Evolutionary conservation across 1,140 invertebrate genomes (phyloP).

Genomic region (Maconellicoccus hirsutus): DNA sequence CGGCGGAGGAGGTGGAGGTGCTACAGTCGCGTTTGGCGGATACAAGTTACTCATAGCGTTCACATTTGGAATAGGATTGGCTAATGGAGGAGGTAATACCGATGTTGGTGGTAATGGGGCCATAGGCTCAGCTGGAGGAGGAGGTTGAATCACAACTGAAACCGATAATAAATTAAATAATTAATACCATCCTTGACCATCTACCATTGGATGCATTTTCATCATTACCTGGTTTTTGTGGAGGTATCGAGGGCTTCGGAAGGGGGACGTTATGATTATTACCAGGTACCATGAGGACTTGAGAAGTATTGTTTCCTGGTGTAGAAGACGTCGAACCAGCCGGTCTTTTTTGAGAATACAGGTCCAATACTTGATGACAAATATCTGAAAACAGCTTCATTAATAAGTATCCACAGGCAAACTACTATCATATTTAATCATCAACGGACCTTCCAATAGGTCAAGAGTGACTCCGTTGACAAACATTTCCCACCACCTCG

Average conservation of each 20-base stretch:
- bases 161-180: no score
- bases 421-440: conserved; percentile 23
- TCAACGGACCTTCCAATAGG: conserved; percentile 61
- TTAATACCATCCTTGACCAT: no score
- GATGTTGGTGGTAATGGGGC: conserved; percentile 20
- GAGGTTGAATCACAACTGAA: conserved; percentile 23
- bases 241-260: conserved; percentile 13
- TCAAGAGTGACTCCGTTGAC: conserved; percentile 93
- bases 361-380: conserved; percentile 89
- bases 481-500: conserved; percentile 96
- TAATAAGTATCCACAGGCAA: no score
- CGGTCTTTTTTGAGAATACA: conserved; percentile 50
- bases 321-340: not conserved
- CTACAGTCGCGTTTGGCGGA: conserved; percentile 14
- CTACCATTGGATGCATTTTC: no score
- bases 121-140: conserved; percentile 21
- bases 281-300: conserved; percentile 2
- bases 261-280: conserved; percentile 23
- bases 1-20: conserved; percentile 20
- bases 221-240: conserved; percentile 12
- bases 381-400: conserved; percentile 53
- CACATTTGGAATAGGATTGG: not conserved
- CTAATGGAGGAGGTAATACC: conserved; percentile 20
- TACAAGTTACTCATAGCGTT: not conserved
- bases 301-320: conserved; percentile 19